Percentiles rank a stretch among this genome's conserved stretches.
These are phyloP conservation scores for Lasaia peninsularis DNA, from an alignment of 1,140 invertebrate species.

Conservation along the genomic window DNA sequence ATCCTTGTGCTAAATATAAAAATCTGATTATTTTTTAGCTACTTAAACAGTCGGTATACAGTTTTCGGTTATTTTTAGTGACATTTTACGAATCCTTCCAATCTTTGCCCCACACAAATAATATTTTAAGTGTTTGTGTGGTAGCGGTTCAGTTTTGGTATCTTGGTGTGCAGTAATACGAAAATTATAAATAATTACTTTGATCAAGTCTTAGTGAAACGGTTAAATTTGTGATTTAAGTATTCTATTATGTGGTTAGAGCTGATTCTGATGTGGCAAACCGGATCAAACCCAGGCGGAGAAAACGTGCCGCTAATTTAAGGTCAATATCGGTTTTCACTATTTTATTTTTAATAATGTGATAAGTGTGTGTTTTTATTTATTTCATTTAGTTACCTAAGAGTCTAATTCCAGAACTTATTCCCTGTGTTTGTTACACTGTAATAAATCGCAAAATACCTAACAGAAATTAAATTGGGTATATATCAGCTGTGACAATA, in stretches of 20 bases:
- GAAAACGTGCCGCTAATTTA: constrained; percentile 69
- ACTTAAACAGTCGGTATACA: neutral
- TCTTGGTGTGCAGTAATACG: neutral
- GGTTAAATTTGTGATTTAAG: constrained; percentile 27
- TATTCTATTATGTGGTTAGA: constrained; percentile 54
- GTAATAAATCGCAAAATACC: too few species aligned
- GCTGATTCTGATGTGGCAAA: constrained; percentile 69
- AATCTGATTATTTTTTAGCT: neutral
- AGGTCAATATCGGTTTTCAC: constrained; percentile 57
- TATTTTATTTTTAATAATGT: constrained; percentile 24
- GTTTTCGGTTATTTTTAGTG: neutral
- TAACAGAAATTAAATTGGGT: too few species aligned
- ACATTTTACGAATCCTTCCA: neutral
- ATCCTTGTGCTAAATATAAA: neutral
- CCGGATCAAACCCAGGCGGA: constrained; percentile 63
- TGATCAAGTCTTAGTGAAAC: neutral
- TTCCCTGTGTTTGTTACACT: too few species aligned
- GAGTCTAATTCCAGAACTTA: too few species aligned
- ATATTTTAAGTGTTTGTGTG: neutral
- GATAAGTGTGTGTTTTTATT: neutral
- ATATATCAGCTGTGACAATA: too few species aligned
- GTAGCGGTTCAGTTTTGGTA: neutral
- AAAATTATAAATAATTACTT: neutral
- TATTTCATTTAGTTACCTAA: too few species aligned
- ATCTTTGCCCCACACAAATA: neutral